Percentiles rank a stretch among this genome's conserved stretches.
phyloP scores from a whole-genome alignment of 2,113 vertebrate species.

The Oceanodroma tethys region DNA sequence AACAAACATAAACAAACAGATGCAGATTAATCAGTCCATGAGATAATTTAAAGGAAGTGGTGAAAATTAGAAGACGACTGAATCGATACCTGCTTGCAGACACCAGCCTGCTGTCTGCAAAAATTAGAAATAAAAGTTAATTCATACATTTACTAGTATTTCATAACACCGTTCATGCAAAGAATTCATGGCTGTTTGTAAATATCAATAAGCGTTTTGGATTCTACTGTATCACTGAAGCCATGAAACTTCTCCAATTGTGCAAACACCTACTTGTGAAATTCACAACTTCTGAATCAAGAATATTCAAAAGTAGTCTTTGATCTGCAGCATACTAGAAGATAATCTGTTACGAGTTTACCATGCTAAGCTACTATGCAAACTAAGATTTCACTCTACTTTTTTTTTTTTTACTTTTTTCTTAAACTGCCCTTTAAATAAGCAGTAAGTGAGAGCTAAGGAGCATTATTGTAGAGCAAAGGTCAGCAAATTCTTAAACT shows the following conservation, averaged over 20 bases:
- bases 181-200: not conserved
- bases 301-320: not conserved
- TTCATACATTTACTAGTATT: not conserved
- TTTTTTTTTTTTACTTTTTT: not conserved
- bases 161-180: not conserved
- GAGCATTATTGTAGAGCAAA: not conserved
- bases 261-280: not conserved
- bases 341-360: not conserved
- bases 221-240: not conserved
- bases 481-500: not conserved
- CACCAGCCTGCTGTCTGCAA: not conserved
- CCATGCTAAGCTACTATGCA: not conserved
- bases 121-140: not conserved
- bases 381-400: not conserved
- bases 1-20: not conserved
- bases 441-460: not conserved
- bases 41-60: not conserved
- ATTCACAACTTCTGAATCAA: not conserved
- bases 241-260: not conserved
- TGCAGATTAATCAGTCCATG: not conserved
- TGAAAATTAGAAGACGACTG: not conserved
- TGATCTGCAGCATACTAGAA: not conserved
- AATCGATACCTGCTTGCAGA: not conserved
- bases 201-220: not conserved
- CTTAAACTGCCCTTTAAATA: not conserved